A percentile compares a stretch with the other conserved stretches of the same genome.
phyloP scores from a whole-genome alignment of 53 echinoderm and acorn worm genomes.

The Patiria pectinifera region DNA sequence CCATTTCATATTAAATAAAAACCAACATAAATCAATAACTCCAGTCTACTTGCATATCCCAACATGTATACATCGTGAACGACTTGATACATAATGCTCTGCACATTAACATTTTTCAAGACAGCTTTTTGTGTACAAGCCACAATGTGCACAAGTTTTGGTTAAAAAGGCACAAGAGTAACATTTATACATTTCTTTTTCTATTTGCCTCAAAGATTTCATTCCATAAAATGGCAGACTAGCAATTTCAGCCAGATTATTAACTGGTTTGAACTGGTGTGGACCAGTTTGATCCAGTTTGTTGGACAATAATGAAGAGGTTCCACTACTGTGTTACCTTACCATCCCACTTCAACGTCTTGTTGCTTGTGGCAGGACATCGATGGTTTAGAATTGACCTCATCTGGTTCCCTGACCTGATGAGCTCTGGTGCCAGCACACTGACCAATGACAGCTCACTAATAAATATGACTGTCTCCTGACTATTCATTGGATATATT shows the following conservation, averaged over 20 bases:
- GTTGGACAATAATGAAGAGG: neutral
- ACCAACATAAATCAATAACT: constrained; percentile 20
- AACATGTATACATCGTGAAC: neutral
- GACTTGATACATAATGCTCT: constrained; percentile 15
- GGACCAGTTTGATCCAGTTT: neutral
- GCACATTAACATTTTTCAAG: constrained; percentile 13
- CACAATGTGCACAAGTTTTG: constrained; percentile 25
- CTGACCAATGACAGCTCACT: constrained; percentile 30
- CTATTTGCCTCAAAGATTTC: neutral
- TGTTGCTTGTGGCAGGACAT: neutral
- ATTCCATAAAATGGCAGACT: neutral
- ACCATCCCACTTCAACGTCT: neutral
- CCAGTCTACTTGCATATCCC: constrained; percentile 43
- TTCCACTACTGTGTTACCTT: neutral
- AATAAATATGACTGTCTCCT: neutral
- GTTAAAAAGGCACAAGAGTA: constrained; percentile 57
- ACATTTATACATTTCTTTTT: neutral
- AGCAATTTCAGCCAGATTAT: neutral
- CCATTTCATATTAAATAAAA: neutral
- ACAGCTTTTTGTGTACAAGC: constrained; percentile 28
- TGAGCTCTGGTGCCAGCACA: constrained; percentile 24
- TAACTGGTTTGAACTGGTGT: neutral
- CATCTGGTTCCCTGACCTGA: neutral
- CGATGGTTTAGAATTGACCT: neutral
- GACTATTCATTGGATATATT: constrained; percentile 15